A percentile compares a stretch with the other conserved stretches of the same genome.
Conservation (phyloP, 2,113 vertebrate species). For the Phalacrocorax brasilianus region DNA sequence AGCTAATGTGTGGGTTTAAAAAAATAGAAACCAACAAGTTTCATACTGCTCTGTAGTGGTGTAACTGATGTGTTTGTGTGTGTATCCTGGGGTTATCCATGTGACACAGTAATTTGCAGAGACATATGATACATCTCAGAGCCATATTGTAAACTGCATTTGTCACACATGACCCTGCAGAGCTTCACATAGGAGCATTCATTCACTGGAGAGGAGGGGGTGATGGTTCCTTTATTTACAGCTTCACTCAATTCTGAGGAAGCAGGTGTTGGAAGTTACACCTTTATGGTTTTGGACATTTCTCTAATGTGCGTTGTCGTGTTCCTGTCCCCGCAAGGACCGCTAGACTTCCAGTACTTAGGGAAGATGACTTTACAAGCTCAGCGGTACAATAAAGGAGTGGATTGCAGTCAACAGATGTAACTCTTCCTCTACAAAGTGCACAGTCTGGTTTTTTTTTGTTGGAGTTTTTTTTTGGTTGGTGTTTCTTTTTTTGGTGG, state of each 20-base stretch:
- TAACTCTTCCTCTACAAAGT: not conserved
- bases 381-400: not conserved
- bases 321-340: not conserved
- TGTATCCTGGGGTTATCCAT: not conserved
- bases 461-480: not conserved
- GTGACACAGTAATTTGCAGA: conserved; percentile 9
- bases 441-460: not conserved
- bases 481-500: not conserved
- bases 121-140: not conserved
- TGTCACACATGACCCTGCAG: not conserved
- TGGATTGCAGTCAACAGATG: not conserved
- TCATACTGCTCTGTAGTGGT: not conserved
- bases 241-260: conserved; percentile 1
- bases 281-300: not conserved
- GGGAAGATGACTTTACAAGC: not conserved
- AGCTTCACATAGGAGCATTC: not conserved
- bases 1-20: not conserved
- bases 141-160: not conserved
- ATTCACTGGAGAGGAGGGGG: not conserved
- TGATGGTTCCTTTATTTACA: not conserved
- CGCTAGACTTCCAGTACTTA: not conserved
- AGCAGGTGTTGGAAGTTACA: not conserved
- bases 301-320: not conserved
- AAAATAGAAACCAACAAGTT: conserved; percentile 14
- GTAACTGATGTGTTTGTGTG: not conserved